Percentiles rank a stretch among this genome's conserved stretches.
These are phyloP conservation scores for Embidobia sp. DNA, from an alignment of 2,888 invertebrate species.

Conservation along the genomic window DNA sequence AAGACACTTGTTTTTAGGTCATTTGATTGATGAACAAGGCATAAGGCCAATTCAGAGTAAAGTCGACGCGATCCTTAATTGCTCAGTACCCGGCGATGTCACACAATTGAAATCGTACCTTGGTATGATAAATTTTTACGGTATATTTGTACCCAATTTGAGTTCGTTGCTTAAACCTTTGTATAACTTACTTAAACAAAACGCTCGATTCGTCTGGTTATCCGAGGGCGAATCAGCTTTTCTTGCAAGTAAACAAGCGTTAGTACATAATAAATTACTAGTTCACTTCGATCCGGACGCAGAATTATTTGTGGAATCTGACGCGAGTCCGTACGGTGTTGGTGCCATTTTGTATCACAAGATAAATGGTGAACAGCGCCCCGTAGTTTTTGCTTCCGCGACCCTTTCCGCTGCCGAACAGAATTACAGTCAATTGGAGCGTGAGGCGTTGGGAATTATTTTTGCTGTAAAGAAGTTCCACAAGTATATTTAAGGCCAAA, in stretches of 20 bases:
- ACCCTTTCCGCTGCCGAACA: constrained; percentile 62
- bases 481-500: constrained; percentile 66
- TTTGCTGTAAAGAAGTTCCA: constrained; percentile 69
- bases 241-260: constrained; percentile 67
- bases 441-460: constrained; percentile 68
- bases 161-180: constrained; percentile 37
- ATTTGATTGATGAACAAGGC: constrained; percentile 19
- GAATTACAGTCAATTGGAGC: constrained; percentile 69
- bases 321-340: constrained; percentile 76
- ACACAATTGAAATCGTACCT: constrained; percentile 70
- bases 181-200: constrained; percentile 11
- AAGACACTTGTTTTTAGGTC: too few species aligned
- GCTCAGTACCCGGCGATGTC: constrained; percentile 55
- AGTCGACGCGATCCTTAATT: constrained; percentile 12
- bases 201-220: constrained; percentile 6
- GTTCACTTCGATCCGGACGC: constrained; percentile 62
- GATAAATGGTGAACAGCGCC: constrained; percentile 62
- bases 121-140: constrained; percentile 74
- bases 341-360: constrained; percentile 70
- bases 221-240: constrained; percentile 20
- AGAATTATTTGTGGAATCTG: constrained; percentile 67
- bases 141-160: constrained; percentile 67
- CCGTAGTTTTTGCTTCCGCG: constrained; percentile 65
- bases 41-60: constrained; percentile 17
- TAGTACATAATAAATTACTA: constrained; percentile 61